A percentile compares a stretch with the other conserved stretches of the same genome.
These are phyloP conservation scores for Crypturellus tataupa DNA, from an alignment of 2,797 vertebrate genomes.

Conservation along the genomic window DNA sequence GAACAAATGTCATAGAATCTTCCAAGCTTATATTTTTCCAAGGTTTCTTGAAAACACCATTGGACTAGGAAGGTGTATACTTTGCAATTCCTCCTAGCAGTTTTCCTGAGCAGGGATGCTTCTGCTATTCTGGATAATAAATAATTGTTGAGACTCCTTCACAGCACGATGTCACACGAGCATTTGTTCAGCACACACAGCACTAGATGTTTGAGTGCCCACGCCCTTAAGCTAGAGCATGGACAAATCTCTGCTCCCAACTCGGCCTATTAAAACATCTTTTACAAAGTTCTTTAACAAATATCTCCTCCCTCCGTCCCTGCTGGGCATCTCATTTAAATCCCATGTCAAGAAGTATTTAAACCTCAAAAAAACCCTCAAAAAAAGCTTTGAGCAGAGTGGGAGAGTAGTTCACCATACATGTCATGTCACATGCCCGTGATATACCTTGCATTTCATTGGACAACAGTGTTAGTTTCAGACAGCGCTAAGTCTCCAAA, in stretches of 20 bases:
- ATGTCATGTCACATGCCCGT: accelerated
- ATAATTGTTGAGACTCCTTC: neutral
- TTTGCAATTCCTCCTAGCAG: neutral
- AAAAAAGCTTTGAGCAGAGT: neutral
- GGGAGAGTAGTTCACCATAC: neutral
- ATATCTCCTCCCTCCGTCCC: neutral
- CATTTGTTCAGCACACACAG: accelerated
- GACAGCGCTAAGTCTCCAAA: neutral
- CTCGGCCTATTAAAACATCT: neutral
- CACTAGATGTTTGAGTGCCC: neutral
- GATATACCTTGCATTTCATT: accelerated
- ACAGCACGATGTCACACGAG: accelerated
- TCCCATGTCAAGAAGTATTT: neutral
- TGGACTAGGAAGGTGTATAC: neutral
- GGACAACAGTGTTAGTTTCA: accelerated
- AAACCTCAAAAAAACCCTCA: neutral
- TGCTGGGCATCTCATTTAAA: neutral
- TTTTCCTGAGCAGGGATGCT: neutral
- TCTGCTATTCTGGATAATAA: constrained; percentile 31
- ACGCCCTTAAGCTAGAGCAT: neutral
- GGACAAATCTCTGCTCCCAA: neutral
- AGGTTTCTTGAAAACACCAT: neutral
- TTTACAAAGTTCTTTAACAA: neutral
- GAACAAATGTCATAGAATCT: constrained; percentile 24
- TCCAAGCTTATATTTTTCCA: constrained; percentile 29